Conservation (phyloP, 1,140 invertebrate species). For the Drosophila cardini region DNA sequence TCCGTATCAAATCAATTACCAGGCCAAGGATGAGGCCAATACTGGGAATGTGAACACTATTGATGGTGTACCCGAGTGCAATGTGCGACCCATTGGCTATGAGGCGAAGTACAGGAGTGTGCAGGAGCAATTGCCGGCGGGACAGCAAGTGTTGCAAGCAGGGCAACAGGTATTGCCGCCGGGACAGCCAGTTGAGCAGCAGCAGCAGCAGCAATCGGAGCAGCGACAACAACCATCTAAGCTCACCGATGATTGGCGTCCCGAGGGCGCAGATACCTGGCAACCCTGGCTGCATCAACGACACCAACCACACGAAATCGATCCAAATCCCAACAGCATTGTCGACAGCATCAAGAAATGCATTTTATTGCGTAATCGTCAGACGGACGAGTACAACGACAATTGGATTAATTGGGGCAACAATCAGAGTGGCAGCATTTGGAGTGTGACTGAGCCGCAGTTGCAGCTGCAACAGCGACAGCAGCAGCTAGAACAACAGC, state of each 20-base stretch:
- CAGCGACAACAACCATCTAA: neutral
- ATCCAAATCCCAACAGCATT: slow-evolving; percentile 40
- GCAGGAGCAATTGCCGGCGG: slow-evolving; percentile 8
- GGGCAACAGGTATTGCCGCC: neutral
- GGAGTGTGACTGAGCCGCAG: slow-evolving; percentile 19
- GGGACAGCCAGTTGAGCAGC: neutral
- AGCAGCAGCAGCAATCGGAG: neutral
- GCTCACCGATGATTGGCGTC: neutral
- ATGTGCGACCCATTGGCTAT: slow-evolving; percentile 36
- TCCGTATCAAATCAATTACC: slow-evolving; percentile 29
- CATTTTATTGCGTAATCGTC: slow-evolving; percentile 19
- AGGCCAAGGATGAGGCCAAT: neutral
- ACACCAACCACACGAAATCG: neutral
- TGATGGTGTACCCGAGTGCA: neutral
- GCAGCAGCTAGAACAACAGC: neutral
- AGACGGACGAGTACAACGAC: neutral
- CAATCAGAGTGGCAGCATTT: slow-evolving; percentile 28
- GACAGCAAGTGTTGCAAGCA: neutral
- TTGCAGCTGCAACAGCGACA: slow-evolving; percentile 18
- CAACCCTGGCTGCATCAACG: slow-evolving; percentile 23
- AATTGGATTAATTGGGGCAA: slow-evolving; percentile 10
- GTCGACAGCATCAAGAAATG: slow-evolving; percentile 44
- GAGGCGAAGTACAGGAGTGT: slow-evolving; percentile 23
- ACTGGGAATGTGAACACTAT: too few species aligned
- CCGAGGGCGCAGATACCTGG: neutral